Base-by-base conservation (phyloP, 2,888 invertebrate genomes). In the Achlya flavicornis region DNA sequence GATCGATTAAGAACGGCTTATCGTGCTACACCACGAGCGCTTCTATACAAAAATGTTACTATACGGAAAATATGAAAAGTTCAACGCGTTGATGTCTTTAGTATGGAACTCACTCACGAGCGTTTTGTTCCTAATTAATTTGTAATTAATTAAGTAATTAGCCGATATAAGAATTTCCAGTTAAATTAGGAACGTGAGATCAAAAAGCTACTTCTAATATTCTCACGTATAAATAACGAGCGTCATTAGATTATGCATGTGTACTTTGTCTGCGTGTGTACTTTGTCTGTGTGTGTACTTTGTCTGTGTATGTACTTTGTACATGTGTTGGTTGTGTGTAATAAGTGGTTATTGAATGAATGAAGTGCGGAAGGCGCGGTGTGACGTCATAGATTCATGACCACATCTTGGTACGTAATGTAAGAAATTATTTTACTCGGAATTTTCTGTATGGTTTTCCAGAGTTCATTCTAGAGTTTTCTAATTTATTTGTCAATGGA, bases 311-410 rank as follows among this genome's bases (percentile, higher is more conserved):
- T 26, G 26, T 26, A 26, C 26, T 26, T 26, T 26, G 26, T 26
- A 26, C 26, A 26, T 26, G 26, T 26, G 26, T 26, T 26, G 26
- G 26, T 26, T 26, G 26, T 26, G 19, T 66, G 62, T 76, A 70
- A 60, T 64, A 38, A 59, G 16, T 68, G 66, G 65, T 58, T 76
- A 69, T 61, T 65, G 67, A 70, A 80, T 82, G 83, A 83, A 84
- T 82, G 83, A 78, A 81, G 69, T 79, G 71, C 83, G 82, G 79
- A 82, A 78, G 78, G 69, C 66, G 64, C 57, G 26, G 26, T 26
- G 63, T 77, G 71, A 76, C 82, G 81, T 80, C 78, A 83, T 70
- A 33, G 46, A 58, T 57, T 65, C 64, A 69, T 75, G 72, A 77
- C 73, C 72, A 68, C 64, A 53, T 16, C 12, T 35, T 11, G 14